Percentiles rank a stretch among this genome's conserved stretches.
Evolutionary conservation across 30 jellyfish, hydroid and myxozoan species (phyloP).

Genomic region (Chironex yamaguchii): DNA sequence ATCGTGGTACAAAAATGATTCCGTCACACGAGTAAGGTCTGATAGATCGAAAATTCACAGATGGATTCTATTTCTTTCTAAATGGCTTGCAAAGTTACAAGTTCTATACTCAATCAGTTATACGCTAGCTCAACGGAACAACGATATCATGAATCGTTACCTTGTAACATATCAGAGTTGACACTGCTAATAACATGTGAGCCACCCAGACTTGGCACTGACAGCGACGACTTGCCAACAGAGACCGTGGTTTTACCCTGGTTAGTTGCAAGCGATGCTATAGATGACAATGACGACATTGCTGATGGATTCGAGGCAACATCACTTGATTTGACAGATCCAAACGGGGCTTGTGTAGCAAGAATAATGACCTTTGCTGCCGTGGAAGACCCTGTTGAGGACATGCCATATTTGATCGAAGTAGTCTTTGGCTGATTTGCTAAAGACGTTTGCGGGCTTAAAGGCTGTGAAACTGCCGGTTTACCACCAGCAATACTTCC

Average conservation of each 20-base stretch:
- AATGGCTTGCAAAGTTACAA: no score
- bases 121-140: no score
- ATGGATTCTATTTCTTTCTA: no score
- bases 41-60: no score
- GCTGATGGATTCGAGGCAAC: background rate
- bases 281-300: slow-evolving; percentile 3
- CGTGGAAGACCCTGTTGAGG: background rate
- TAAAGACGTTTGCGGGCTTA: background rate
- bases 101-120: no score
- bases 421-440: background rate
- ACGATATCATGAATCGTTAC: slow-evolving; percentile 41
- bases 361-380: slow-evolving; percentile 70
- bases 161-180: slow-evolving; percentile 85
- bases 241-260: slow-evolving; percentile 10
- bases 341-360: slow-evolving; percentile 74
- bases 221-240: background rate
- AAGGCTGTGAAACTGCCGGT: no score
- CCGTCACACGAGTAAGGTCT: no score
- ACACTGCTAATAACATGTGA: slow-evolving; percentile 91
- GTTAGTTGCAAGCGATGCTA: slow-evolving; percentile 25
- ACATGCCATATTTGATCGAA: background rate
- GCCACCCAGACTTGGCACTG: slow-evolving; percentile 60
- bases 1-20: no score
- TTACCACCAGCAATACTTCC: background rate
- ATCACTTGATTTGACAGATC: background rate